Base-by-base conservation (phyloP, 2,797 vertebrate species). In the Choloepus didactylus region DNA sequence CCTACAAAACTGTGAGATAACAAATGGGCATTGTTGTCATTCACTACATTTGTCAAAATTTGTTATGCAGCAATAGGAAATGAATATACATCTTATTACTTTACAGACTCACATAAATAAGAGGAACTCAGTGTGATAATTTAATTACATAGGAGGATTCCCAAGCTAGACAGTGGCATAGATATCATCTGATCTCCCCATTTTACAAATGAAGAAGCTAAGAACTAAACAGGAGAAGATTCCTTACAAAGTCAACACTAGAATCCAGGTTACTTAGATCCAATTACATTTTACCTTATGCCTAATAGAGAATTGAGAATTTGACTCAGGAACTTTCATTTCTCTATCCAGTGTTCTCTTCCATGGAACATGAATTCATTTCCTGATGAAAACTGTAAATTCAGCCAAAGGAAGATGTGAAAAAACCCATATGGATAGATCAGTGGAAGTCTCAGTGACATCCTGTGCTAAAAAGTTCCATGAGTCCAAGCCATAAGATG, bases 131-230 rank as follows among this genome's bases (percentile, higher is more conserved):
- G 60, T 76, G 12, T 72, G 25, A 23, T 38, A 29, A 86, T 72
- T 73, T 27, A 41, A 15, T 38, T 70, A 51, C 59, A 83, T 15
- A 11, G 77, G 6, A 64, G 3, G n/a, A 35, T 23, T 75, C 54
- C 83, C 19, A 35, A 83, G 23, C 62, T 51, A 62, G 16, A 64
- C 7, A 83, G 15, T 44, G 75, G 41, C 23, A 25, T 38, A 56
- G 23, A 51, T 77, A 23, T 67, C 31, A 87, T 4, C 31, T 73
- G 2, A 27, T 35, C 38, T 51, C 38, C 82, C 91, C 49, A 25
- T 60, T 91, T 31, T 11, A 93, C 18, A 91, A 69, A 59, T 75
- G 12, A 83, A 92, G n/a, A 88, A 51, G 29, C 9, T 29, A 85
- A 94, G 66, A 54, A 38, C 38, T 88, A 18, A 4, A 59, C 0